Base-by-base conservation (phyloP, 92 coral and sea anemone species). In the Palythoa caribaeorum region DNA sequence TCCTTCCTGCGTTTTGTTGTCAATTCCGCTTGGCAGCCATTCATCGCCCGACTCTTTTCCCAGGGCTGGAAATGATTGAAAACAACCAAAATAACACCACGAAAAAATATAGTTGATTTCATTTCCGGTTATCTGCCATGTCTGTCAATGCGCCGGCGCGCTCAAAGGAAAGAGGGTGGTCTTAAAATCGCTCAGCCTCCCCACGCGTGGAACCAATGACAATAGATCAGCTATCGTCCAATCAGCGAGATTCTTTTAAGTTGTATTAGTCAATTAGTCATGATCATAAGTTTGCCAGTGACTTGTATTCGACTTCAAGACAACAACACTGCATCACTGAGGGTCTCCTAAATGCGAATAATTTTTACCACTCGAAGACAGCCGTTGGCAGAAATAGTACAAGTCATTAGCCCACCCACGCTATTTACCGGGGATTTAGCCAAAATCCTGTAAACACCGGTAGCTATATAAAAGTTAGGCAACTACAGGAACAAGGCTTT, bases 231-330 rank as follows among this genome's bases (percentile, higher is more conserved):
- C 63, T 36, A 12, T 72, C 54, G 66, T 80, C 98, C 98, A 95
- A 95, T 95, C 87, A 78, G 37, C 79, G 68, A 17, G 86, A 19
- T 52, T 86, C 90, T 84, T 78, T 80, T 76, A 70, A 84, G 92
- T 94, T 87, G 92, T 87, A 94, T 91, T 91, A 87, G 96, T 94
- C 96, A 94, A 89, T 93, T 87, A 93, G 86, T 92, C 92, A 89
- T 91, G 92, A 89, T 80, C 83, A 91, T 83, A 88, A 88, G 87
- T 85, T 92, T 88, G 90, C 87, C 92, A 93, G 88, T 94, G 94
- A 92, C 86, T 90, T 91, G 94, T 90, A 90, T 88, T 63, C 54
- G 86, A 81, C 86, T 17, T 78, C 92, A 84, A 80, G 94, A 91
- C 89, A 95, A 95, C 93, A 95, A 93, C 92, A 89, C 83, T 39